Base-by-base conservation (phyloP, 1,140 invertebrate species). In the Eubasilissa regina region DNA sequence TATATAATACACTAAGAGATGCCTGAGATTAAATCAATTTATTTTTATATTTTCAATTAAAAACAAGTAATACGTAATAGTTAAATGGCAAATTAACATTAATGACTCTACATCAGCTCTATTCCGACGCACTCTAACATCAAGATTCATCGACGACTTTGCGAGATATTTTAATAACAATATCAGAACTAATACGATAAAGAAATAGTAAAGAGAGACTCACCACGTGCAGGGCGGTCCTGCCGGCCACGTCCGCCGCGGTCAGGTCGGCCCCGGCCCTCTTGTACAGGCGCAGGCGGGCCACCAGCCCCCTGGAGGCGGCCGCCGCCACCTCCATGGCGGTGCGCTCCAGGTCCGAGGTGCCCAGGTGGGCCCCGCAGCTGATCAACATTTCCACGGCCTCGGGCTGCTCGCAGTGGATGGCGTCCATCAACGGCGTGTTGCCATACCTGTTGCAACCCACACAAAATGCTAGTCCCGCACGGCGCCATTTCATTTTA, bases 211-310 rank as follows among this genome's bases (percentile, higher is more conserved):
- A n/a, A 8, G n/a, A 13, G 48, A 51, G 13, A 9, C 51, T 78
- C n/a, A 79, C 92, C 55, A 90, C 83, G 84, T 94, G 93, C 11
- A 94, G 83, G 0, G 92, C 87, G 0, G 93, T 93, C 21, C 92
- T 85, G 51, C 91, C 92, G 0, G 90, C 91, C 9, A 88, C 83
- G 85, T 94, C 92, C 0, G 84, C 70, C 80, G 91, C 89, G 0
- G 90, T 89, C 0, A 95, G 80, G 86, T 94, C 91, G 0, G 90
- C 93, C 7, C 93, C 93, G 4, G 94, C 93, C n/a, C 91, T 64
- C 10, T 87, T 80, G 80, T 90, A 94, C 0, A 93, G 93, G 51
- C 88, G 80, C 1, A 95, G 83, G 7, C 92, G 88, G 10, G 84
- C 85, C 0, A 91, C 15, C 62, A 92, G 90, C 12, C 92, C 92